phyloP scores from a whole-genome alignment of 64 coral and sea anemone genomes.

The Catalaphyllia jardinei region DNA sequence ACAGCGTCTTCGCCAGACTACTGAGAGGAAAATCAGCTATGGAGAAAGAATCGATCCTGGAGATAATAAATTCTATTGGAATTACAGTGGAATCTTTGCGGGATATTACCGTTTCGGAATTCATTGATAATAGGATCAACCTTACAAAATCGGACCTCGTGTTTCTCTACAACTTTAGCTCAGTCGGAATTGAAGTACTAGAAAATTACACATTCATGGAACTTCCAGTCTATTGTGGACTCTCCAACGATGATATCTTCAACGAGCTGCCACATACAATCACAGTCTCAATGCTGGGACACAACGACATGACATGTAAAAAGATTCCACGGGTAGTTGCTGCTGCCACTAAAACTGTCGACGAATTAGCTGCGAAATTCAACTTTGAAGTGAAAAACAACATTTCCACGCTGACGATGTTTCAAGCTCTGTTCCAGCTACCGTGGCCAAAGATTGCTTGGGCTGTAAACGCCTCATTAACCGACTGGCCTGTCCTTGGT shows the following conservation, averaged over 20 bases:
- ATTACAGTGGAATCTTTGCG: background rate
- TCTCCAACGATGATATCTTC: constrained; percentile 5
- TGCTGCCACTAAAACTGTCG: constrained; percentile 21
- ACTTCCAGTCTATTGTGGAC: constrained; percentile 52
- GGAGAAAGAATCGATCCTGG: constrained; percentile 31
- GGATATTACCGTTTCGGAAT: constrained; percentile 43
- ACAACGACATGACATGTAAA: constrained; percentile 54
- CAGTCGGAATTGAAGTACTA: constrained; percentile 54
- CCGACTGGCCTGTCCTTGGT: constrained; percentile 71
- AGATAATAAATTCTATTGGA: constrained; percentile 24
- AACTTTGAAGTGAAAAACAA: constrained; percentile 48
- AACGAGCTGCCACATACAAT: constrained; percentile 35
- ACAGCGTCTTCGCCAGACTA: constrained; percentile 44
- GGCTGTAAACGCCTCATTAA: constrained; percentile 59
- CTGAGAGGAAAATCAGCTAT: constrained; percentile 44
- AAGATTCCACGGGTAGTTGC: constrained; percentile 53
- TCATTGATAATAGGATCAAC: constrained; percentile 58
- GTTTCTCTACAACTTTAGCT: constrained; percentile 45
- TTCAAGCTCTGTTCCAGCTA: constrained; percentile 42
- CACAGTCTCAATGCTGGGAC: constrained; percentile 55
- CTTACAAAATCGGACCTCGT: constrained; percentile 51
- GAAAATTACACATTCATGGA: constrained; percentile 66
- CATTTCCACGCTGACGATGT: constrained; percentile 40
- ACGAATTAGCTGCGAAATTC: constrained; percentile 54
- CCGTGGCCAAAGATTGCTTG: constrained; percentile 75